A percentile compares a stretch with the other conserved stretches of the same genome.
Evolutionary conservation across 2,797 vertebrate genomes (phyloP).

Genomic region (Xerus rutilus): DNA sequence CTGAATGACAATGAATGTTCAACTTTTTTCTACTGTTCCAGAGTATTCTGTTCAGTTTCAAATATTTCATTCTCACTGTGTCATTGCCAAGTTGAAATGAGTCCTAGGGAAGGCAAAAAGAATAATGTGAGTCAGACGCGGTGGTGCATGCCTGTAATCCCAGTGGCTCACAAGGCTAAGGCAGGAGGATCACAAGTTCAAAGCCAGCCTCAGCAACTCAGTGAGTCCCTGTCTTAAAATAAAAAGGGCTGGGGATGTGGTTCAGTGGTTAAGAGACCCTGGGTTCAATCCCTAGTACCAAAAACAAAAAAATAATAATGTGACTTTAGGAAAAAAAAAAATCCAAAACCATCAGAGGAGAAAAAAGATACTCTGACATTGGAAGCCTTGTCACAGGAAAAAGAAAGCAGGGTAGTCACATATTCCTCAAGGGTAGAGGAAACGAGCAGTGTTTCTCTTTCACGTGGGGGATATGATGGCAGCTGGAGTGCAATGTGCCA

Average conservation of each 20-base stretch:
- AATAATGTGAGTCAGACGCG: not conserved
- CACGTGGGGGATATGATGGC: not conserved
- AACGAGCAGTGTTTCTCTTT: not conserved
- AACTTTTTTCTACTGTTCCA: not conserved
- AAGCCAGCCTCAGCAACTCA: no score
- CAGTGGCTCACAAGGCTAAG: no score
- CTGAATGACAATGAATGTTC: not conserved
- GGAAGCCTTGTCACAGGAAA: not conserved
- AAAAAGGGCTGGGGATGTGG: no score
- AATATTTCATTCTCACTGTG: not conserved
- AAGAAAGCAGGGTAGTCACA: not conserved
- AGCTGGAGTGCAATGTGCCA: not conserved
- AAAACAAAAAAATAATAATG: no score
- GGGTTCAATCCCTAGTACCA: no score
- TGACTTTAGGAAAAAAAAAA: not conserved
- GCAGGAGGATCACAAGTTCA: no score
- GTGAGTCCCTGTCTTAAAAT: no score
- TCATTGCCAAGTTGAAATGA: not conserved
- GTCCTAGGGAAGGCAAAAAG: not conserved
- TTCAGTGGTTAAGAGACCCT: no score
- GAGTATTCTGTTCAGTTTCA: not conserved
- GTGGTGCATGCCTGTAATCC: no score
- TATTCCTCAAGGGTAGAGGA: not conserved
- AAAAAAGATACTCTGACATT: not conserved
- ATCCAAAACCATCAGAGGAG: not conserved